phyloP scores from a whole-genome alignment of 1,140 invertebrate species.

The Eueides isabella region DNA sequence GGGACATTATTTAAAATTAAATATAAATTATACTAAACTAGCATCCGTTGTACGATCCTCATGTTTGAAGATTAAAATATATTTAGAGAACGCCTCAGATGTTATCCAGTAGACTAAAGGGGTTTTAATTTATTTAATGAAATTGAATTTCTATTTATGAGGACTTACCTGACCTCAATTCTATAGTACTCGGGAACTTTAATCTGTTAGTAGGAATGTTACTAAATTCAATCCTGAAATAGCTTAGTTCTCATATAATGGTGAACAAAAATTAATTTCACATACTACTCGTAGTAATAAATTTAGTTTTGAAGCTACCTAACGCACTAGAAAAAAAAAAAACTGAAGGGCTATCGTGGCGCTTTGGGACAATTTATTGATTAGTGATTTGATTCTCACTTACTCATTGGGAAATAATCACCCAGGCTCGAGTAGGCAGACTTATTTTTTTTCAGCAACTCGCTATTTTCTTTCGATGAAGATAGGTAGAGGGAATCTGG shows the following conservation, averaged over 20 bases:
- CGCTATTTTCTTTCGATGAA: too few species aligned
- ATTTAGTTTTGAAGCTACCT: too few species aligned
- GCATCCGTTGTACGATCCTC: neutral
- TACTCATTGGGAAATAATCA: too few species aligned
- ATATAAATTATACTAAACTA: conserved; percentile 1
- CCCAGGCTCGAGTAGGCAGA: too few species aligned
- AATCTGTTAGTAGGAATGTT: neutral
- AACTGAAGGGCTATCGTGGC: too few species aligned
- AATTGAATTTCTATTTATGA: conserved; percentile 11
- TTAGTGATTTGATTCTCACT: too few species aligned
- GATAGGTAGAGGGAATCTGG: too few species aligned
- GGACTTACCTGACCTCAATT: conserved; percentile 5
- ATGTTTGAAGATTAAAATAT: neutral
- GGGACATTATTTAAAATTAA: neutral
- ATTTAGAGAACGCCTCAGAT: neutral
- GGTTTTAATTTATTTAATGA: conserved; percentile 6
- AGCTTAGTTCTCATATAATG: neutral
- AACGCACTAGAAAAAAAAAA: too few species aligned
- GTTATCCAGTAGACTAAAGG: conserved; percentile 8
- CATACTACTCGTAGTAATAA: too few species aligned
- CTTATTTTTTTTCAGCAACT: too few species aligned
- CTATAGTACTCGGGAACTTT: neutral
- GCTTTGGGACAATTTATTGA: too few species aligned
- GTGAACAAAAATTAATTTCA: neutral
- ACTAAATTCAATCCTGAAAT: neutral